Percentiles rank a stretch among this genome's conserved stretches.
These are phyloP conservation scores for Petaurus breviceps DNA, from an alignment of 2,113 vertebrate species.

Conservation along the genomic window DNA sequence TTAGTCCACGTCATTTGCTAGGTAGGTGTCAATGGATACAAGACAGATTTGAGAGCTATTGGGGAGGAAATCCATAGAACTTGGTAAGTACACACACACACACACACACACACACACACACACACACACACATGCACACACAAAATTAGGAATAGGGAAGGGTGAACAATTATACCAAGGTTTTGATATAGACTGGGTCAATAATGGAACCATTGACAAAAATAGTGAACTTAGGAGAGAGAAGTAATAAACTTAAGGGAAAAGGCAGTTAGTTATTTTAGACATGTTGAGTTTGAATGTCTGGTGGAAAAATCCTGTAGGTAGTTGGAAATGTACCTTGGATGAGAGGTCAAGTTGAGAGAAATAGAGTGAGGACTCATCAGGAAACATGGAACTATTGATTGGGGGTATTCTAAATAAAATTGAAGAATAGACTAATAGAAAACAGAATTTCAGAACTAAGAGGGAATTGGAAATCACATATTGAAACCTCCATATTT, in stretches of 20 bases:
- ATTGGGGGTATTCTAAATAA: background rate
- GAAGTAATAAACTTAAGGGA: background rate
- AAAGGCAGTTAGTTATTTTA: background rate
- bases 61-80: background rate
- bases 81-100: background rate
- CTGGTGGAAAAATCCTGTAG: background rate
- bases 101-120: too few relatives aligned
- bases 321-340: background rate
- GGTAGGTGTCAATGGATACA: background rate
- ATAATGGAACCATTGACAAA: background rate
- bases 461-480: background rate
- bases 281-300: background rate
- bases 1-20: background rate
- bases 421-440: background rate
- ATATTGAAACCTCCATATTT: background rate
- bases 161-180: background rate
- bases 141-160: background rate
- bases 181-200: background rate
- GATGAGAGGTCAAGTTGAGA: background rate
- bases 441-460: background rate
- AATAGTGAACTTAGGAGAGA: background rate
- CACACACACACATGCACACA: too few relatives aligned
- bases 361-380: background rate
- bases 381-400: background rate
- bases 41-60: background rate